Conservation (phyloP, 2,797 vertebrate species). For the Lutjanus campechanus region DNA sequence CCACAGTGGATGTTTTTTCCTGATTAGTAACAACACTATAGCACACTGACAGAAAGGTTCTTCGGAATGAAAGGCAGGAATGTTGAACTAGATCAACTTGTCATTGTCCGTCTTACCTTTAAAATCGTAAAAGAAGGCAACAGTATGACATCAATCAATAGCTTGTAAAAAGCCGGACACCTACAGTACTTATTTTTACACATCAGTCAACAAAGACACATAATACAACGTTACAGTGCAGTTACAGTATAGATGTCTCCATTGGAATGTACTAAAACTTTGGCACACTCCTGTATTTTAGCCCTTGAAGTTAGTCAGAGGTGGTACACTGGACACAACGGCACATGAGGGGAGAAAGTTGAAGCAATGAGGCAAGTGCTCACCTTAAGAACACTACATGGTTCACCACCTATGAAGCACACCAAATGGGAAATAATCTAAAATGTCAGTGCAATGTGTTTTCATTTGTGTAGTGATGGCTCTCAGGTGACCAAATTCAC, state of each 20-base stretch:
- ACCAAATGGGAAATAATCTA: constrained; percentile 27
- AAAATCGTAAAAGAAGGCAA: constrained; percentile 62
- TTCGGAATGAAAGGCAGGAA: constrained; percentile 74
- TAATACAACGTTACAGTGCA: constrained; percentile 75
- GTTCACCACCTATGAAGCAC: constrained; percentile 31
- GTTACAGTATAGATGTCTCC: constrained; percentile 84
- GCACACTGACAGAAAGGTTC: constrained; percentile 59
- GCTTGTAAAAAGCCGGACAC: constrained; percentile 63
- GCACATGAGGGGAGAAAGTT: constrained; percentile 13
- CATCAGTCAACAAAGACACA: constrained; percentile 63
- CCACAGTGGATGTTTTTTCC: constrained; percentile 70
- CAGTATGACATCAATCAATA: constrained; percentile 69
- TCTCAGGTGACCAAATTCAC: constrained; percentile 27
- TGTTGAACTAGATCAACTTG: constrained; percentile 65
- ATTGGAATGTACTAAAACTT: constrained; percentile 80
- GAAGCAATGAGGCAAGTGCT: constrained; percentile 24
- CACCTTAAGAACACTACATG: constrained; percentile 25
- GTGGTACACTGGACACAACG: constrained; percentile 37
- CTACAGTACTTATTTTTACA: constrained; percentile 74
- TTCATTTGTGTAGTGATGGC: constrained; percentile 48
- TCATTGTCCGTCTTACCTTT: constrained; percentile 48
- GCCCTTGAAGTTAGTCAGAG: constrained; percentile 80
- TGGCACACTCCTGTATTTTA: constrained; percentile 81
- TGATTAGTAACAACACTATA: constrained; percentile 71
- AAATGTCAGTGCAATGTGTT: constrained; percentile 61